Evolutionary conservation across 2,888 invertebrate genomes (phyloP), one percentile per base, ranked within the genome.

Genomic region (Drosophila affinis): DNA sequence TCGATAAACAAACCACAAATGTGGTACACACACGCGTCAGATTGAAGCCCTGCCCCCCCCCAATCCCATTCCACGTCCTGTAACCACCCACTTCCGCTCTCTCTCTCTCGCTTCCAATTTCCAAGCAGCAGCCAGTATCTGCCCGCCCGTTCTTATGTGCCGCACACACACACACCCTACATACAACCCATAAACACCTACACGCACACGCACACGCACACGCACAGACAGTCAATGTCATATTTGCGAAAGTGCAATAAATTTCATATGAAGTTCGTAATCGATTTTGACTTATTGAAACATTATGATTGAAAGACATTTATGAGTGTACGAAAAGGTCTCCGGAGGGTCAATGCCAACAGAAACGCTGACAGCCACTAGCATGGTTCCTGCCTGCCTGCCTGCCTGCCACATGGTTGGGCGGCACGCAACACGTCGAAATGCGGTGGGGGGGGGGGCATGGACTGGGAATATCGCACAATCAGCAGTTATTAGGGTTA

Each of bases 211-310:
- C 45, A 63, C 27, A 29, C 12, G 17, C 21, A 39, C 45, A 24
- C 34, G 27, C 48, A 49, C 57, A 49, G 54, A 62, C 72, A 78
- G 80, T 87, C 87, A 87, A 90, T 90, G 90, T 86, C 90, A 88
- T 89, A 89, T 91, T 90, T 88, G 81, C 82, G 81, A 86, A 78
- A 89, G 86, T 82, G 87, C 88, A 89, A 90, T 91, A 91, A 90
- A 91, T 91, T 89, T 90, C 83, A 85, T 89, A 91, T 90, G 90
- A 90, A 88, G 88, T 88, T 88, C 86, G 81, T 90, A 91, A 90
- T 91, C 90, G 90, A 90, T 90, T 90, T 89, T 89, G 90, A 90
- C 90, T 89, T 89, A 91, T 90, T 90, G 91, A 91, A 90, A 91
- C 88, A 91, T 90, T 90, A 89, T 90, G 89, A 89, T 89, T 90